These are phyloP conservation scores for Onychomys leucogaster DNA, from an alignment of 2,797 vertebrate genomes.

Conservation along the genomic window DNA sequence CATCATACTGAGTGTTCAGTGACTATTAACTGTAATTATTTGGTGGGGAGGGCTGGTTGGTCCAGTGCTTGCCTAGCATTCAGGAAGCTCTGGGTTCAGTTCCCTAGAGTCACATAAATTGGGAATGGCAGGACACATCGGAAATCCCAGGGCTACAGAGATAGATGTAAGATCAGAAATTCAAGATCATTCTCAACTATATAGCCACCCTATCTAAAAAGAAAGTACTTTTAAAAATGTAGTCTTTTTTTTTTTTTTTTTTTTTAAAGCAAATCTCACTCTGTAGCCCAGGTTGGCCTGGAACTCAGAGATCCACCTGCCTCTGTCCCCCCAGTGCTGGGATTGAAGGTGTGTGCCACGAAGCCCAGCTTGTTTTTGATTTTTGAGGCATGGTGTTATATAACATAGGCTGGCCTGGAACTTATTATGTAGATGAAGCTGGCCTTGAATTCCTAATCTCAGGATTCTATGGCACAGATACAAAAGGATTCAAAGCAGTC, in stretches of 20 bases:
- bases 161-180: not conserved
- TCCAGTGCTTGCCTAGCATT: not conserved
- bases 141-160: not conserved
- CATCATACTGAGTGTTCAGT: not conserved
- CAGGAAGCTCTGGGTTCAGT: not conserved
- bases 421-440: not conserved
- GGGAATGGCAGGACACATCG: not conserved
- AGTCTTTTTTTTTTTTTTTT: not conserved
- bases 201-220: not conserved
- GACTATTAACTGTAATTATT: not conserved
- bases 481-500: constrained; percentile 73
- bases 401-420: not conserved
- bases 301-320: not conserved
- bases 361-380: not conserved
- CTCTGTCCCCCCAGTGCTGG: not conserved
- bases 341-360: not conserved
- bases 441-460: constrained; percentile 50
- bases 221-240: not conserved
- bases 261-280: not conserved
- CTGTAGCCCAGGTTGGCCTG: not conserved
- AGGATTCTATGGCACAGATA: constrained; percentile 77
- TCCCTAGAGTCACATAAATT: not conserved
- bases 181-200: not conserved
- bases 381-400: not conserved
- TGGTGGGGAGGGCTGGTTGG: not conserved